Conservation (phyloP, 2,113 vertebrate genomes). For the Python bivittatus region DNA sequence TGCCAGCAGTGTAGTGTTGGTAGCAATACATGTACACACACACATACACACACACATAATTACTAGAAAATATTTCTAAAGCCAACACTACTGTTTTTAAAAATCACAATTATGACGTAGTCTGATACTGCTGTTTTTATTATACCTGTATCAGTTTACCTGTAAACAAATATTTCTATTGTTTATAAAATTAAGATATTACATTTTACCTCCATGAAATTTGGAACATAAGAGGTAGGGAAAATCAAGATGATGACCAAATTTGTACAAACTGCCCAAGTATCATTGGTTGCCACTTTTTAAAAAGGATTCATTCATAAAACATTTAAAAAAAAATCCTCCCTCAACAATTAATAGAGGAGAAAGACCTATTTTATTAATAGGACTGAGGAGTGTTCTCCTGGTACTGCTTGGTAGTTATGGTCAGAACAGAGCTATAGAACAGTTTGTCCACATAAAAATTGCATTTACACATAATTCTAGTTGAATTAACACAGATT, state of each 20-base stretch:
- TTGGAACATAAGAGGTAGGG: not conserved
- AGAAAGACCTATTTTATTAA: not conserved
- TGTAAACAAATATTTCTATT: not conserved
- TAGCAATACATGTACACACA: too few relatives aligned
- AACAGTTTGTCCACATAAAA: not conserved
- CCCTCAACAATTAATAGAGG: not conserved
- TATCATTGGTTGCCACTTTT: not conserved
- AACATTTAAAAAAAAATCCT: not conserved
- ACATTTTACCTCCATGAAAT: not conserved
- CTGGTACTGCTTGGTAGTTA: not conserved
- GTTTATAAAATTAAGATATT: not conserved
- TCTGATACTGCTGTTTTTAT: conserved; percentile 11
- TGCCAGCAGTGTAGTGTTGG: too few relatives aligned
- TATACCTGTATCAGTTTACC: not conserved
- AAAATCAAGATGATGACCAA: not conserved
- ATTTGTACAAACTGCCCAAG: not conserved
- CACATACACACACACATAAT: too few relatives aligned
- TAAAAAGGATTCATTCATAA: not conserved
- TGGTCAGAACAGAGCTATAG: not conserved
- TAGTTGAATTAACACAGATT: not conserved
- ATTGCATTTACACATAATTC: not conserved
- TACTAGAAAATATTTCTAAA: not conserved
- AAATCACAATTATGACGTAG: not conserved
- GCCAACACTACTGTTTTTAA: not conserved
- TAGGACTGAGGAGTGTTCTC: not conserved